These are phyloP conservation scores for Lagorchestes hirsutus DNA, from an alignment of 2,797 vertebrate species.

Conservation along the genomic window DNA sequence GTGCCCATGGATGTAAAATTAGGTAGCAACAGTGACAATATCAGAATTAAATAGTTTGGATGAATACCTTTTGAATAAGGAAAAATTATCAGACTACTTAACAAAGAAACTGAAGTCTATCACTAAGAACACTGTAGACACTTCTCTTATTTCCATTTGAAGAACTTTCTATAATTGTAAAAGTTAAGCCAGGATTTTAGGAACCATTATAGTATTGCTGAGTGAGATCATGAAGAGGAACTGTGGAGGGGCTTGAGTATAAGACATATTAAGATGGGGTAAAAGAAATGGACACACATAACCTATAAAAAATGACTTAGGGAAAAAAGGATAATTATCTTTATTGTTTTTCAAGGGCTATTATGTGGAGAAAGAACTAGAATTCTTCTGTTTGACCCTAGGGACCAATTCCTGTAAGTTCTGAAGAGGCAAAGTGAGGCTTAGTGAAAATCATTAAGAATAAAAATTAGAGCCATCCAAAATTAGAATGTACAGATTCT, in stretches of 20 bases:
- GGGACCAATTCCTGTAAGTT: neutral
- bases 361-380: neutral
- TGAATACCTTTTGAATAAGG: constrained; percentile 63
- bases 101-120: constrained; percentile 50
- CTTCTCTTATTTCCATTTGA: neutral
- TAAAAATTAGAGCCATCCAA: neutral
- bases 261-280: neutral
- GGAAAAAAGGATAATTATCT: neutral
- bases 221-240: neutral
- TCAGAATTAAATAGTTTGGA: constrained; percentile 44
- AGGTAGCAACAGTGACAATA: neutral
- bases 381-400: neutral
- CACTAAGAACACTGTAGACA: constrained; percentile 47
- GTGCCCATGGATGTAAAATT: neutral
- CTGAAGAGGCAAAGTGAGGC: neutral
- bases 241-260: neutral
- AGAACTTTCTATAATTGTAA: neutral
- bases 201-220: neutral
- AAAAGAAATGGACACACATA: neutral
- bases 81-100: constrained; percentile 51
- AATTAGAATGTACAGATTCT: neutral
- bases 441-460: neutral
- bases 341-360: neutral
- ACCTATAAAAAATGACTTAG: neutral
- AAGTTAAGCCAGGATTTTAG: neutral